A percentile compares a stretch with the other conserved stretches of the same genome.
These are phyloP conservation scores for Oenanthe melanoleuca DNA, from an alignment of 2,113 vertebrate genomes.

Conservation along the genomic window DNA sequence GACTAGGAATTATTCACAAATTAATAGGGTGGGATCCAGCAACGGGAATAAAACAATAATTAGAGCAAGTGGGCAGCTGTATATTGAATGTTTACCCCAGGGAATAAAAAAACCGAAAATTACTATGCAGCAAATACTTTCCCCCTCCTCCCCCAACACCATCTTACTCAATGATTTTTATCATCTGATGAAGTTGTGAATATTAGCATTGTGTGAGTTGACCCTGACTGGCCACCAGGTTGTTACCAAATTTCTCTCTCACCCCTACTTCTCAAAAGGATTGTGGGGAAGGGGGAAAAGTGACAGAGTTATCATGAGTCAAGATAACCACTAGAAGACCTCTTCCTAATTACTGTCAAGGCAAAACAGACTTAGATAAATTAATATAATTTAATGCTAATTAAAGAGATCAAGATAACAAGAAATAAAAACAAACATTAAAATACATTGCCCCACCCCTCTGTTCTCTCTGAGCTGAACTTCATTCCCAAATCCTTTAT, in stretches of 20 bases:
- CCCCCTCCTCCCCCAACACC: rapidly evolving
- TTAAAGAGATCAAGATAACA: not conserved
- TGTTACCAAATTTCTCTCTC: not conserved
- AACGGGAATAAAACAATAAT: not conserved
- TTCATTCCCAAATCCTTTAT: not conserved
- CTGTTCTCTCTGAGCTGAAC: not conserved
- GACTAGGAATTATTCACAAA: not conserved
- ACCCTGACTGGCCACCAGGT: not conserved
- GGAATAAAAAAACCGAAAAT: not conserved
- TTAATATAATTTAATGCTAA: not conserved
- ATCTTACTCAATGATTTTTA: not conserved
- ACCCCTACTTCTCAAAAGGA: not conserved
- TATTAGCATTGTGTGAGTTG: not conserved
- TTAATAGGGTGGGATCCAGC: not conserved
- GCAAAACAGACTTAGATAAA: not conserved
- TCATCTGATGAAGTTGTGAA: rapidly evolving
- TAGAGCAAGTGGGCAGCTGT: not conserved
- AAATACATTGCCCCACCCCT: rapidly evolving
- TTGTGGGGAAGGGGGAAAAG: not conserved
- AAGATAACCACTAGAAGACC: not conserved
- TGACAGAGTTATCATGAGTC: not conserved
- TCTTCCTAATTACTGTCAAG: not conserved
- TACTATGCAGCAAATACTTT: not conserved
- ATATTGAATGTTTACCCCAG: not conserved
- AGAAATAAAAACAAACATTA: not conserved